Percentiles rank a stretch among this genome's conserved stretches.
Evolutionary conservation across 2,113 vertebrate genomes (phyloP).

Genomic region (Carettochelys insculpta): DNA sequence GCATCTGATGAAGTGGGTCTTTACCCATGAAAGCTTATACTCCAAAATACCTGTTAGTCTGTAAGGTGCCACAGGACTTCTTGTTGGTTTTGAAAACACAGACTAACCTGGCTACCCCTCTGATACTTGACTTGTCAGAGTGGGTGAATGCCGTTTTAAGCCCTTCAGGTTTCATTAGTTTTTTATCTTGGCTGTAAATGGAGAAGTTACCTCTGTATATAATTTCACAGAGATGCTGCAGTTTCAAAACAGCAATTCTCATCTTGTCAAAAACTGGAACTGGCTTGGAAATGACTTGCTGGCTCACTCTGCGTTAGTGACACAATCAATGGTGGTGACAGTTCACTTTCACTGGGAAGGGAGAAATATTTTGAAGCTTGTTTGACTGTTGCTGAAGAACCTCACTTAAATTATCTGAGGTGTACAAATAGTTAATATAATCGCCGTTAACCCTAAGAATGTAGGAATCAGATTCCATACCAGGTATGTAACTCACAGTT

Average conservation of each 20-base stretch:
- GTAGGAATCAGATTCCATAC: not conserved
- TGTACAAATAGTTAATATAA: slow-evolving; percentile 47
- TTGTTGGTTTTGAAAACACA: no score
- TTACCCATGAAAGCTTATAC: no score
- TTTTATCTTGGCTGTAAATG: not conserved
- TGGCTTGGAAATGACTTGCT: not conserved
- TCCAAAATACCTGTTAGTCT: no score
- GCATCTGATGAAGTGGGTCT: no score
- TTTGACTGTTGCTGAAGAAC: not conserved
- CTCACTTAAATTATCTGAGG: not conserved
- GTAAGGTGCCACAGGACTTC: no score
- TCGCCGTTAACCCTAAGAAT: slow-evolving; percentile 19
- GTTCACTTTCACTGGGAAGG: not conserved
- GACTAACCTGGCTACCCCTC: no score
- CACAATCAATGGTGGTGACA: accelerated
- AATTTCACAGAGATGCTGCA: not conserved
- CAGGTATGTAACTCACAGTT: slow-evolving; percentile 9
- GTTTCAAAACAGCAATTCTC: not conserved
- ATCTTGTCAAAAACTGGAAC: not conserved
- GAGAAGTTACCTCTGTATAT: not conserved
- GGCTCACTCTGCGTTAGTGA: not conserved
- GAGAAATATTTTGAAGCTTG: not conserved
- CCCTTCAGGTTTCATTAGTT: not conserved
- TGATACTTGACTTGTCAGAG: not conserved
- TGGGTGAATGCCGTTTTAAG: not conserved